Percentiles rank a stretch among this genome's conserved stretches.
These are phyloP conservation scores for Hybos culiciformis DNA, from an alignment of 2,888 invertebrate genomes.

Conservation along the genomic window DNA sequence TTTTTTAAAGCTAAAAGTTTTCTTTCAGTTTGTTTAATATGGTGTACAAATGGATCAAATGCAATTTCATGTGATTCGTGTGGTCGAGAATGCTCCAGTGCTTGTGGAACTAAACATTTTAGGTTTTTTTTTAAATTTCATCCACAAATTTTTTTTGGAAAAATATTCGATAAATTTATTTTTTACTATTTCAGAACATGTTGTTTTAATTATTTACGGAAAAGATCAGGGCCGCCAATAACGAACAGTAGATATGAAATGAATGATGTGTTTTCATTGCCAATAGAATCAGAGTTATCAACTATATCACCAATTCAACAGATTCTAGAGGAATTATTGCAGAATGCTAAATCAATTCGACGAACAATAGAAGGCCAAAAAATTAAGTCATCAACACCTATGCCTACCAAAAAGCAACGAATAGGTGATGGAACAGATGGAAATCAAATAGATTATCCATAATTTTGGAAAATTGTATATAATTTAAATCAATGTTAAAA, in stretches of 20 bases:
- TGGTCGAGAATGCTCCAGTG: constrained; percentile 46
- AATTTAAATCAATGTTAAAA: too few species aligned
- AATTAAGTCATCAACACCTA: too few species aligned
- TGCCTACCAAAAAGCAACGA: too few species aligned
- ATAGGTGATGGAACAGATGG: too few species aligned
- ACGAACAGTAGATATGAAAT: not conserved
- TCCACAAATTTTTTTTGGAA: not conserved
- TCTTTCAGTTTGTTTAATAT: not conserved
- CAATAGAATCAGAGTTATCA: not conserved
- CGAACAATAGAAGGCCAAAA: too few species aligned
- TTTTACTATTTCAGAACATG: constrained; percentile 38
- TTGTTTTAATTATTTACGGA: constrained; percentile 53
- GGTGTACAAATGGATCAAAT: constrained; percentile 10
- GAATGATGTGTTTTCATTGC: not conserved
- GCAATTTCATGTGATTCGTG: constrained; percentile 47
- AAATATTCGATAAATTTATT: not conserved
- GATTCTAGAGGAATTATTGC: not conserved
- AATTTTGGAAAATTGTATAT: too few species aligned
- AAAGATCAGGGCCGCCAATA: constrained; percentile 31
- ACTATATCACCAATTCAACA: not conserved
- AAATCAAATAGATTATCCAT: too few species aligned
- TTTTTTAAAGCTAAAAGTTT: too few species aligned
- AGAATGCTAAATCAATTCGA: too few species aligned
- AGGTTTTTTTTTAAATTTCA: constrained; percentile 18
- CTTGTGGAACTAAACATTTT: constrained; percentile 52